phyloP scores from a whole-genome alignment of 2,797 vertebrate species.

The Austrolebias charrua region DNA sequence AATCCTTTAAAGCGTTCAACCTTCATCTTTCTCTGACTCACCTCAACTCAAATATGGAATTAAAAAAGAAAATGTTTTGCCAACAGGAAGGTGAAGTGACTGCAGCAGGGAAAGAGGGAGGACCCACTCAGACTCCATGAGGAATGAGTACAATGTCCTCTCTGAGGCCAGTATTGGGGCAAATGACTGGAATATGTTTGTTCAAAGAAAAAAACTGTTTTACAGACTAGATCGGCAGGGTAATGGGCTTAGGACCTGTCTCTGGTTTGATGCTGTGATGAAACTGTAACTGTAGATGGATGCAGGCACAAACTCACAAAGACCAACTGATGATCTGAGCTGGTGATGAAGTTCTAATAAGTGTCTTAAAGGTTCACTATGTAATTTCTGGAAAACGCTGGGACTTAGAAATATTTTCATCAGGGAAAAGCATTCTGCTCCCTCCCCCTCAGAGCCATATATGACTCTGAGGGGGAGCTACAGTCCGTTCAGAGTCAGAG shows the following conservation, averaged over 20 bases:
- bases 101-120: not conserved
- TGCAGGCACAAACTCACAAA: not conserved
- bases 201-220: slow-evolving; percentile 53
- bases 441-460: too few species aligned
- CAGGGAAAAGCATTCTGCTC: too few species aligned
- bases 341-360: too few species aligned
- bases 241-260: not conserved
- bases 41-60: slow-evolving; percentile 32
- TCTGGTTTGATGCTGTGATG: not conserved
- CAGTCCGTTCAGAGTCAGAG: too few species aligned
- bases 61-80: slow-evolving; percentile 3
- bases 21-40: not conserved
- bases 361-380: too few species aligned
- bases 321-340: not conserved
- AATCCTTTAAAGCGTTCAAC: slow-evolving; percentile 9
- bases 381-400: too few species aligned
- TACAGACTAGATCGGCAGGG: slow-evolving; percentile 33
- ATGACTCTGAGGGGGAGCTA: too few species aligned
- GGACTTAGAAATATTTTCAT: too few species aligned
- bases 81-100: slow-evolving; percentile 28
- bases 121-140: slow-evolving; percentile 16
- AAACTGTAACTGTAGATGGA: not conserved
- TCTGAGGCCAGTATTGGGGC: slow-evolving; percentile 64
- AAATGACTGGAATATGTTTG: slow-evolving; percentile 58
- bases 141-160: slow-evolving; percentile 39